Conservation (phyloP, 1,140 invertebrate genomes). For the Drosophila eugracilis region DNA sequence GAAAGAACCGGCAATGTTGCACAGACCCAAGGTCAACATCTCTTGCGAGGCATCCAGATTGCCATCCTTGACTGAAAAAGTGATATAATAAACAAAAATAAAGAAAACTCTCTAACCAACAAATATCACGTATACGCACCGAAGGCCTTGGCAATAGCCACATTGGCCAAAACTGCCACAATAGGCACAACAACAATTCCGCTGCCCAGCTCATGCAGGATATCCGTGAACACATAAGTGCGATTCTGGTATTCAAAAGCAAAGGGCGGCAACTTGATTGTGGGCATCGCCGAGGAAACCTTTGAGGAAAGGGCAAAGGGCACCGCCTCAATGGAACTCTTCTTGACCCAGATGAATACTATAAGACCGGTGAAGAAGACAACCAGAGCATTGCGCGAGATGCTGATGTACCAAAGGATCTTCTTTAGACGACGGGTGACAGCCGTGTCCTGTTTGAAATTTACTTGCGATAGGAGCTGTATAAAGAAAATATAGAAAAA, state of each 20-base stretch:
- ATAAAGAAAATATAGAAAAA: neutral
- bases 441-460: conserved; percentile 82
- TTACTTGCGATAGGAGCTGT: conserved; percentile 73
- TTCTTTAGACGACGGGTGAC: conserved; percentile 86
- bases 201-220: conserved; percentile 88
- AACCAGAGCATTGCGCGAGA: conserved; percentile 92
- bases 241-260: conserved; percentile 87
- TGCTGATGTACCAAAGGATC: conserved; percentile 90
- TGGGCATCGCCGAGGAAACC: conserved; percentile 89
- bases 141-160: conserved; percentile 95
- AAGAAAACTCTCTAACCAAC: neutral
- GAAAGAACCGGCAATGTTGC: conserved; percentile 91
- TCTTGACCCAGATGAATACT: conserved; percentile 85
- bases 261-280: conserved; percentile 88
- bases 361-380: conserved; percentile 90
- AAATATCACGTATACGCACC: conserved; percentile 86
- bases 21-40: conserved; percentile 90
- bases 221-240: conserved; percentile 88
- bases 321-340: conserved; percentile 69
- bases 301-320: conserved; percentile 85
- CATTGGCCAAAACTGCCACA: conserved; percentile 92
- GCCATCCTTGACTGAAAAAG: conserved; percentile 84
- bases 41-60: conserved; percentile 90
- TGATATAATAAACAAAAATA: neutral
- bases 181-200: conserved; percentile 91